Percentiles rank a stretch among this genome's conserved stretches.
Evolutionary conservation across 2,797 vertebrate species (phyloP).

Genomic region (Alca torda): DNA sequence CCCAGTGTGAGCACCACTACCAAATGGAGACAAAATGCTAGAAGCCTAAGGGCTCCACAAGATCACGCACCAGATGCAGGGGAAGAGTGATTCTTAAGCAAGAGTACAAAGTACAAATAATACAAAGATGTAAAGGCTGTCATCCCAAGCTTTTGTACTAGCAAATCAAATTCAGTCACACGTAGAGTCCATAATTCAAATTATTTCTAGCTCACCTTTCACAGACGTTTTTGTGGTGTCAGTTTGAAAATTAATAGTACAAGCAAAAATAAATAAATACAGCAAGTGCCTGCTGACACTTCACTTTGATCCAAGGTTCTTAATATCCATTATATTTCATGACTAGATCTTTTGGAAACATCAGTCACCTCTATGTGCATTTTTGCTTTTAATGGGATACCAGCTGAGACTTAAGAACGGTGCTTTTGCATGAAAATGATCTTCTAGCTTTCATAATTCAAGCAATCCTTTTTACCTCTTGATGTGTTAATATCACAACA

Average conservation of each 20-base stretch:
- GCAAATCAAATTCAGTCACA: background rate
- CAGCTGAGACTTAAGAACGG: background rate
- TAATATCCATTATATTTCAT: background rate
- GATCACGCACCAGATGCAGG: background rate
- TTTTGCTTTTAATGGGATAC: background rate
- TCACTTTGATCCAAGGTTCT: background rate
- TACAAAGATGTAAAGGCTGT: background rate
- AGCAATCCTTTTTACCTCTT: background rate
- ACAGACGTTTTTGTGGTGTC: background rate
- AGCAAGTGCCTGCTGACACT: background rate
- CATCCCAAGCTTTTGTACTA: background rate
- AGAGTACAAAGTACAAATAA: background rate
- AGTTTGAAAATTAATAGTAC: constrained; percentile 2
- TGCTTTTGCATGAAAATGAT: background rate
- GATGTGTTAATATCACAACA: background rate
- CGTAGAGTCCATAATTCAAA: background rate
- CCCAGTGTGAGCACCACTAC: background rate
- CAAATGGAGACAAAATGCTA: background rate
- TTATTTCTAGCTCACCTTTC: background rate
- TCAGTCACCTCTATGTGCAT: background rate
- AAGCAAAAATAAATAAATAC: background rate
- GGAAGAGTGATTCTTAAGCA: background rate
- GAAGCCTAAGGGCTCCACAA: background rate
- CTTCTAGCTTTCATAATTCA: background rate
- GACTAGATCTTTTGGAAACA: background rate